A percentile compares a stretch with the other conserved stretches of the same genome.
Evolutionary conservation across 2,113 vertebrate species (phyloP).

Genomic region (Plecturocebus donacophilus): DNA sequence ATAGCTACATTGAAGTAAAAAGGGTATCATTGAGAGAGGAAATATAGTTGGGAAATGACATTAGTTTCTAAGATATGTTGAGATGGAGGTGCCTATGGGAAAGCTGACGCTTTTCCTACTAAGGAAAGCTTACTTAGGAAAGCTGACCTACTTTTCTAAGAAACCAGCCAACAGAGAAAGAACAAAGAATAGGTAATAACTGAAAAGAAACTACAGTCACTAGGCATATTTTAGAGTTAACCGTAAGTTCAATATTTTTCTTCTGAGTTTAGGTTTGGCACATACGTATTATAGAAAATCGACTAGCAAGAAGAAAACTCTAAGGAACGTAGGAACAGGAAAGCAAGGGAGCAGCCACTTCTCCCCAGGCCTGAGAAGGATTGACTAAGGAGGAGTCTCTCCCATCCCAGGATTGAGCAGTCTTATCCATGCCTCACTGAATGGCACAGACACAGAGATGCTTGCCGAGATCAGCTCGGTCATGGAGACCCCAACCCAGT

Average conservation of each 20-base stretch:
- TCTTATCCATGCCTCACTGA: background rate
- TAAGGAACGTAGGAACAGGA: background rate
- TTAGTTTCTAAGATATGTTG: background rate
- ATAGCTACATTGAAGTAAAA: background rate
- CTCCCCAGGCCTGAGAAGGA: background rate
- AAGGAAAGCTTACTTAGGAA: background rate
- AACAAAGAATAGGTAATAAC: background rate
- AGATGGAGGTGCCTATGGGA: background rate
- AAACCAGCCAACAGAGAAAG: background rate
- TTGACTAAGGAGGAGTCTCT: background rate
- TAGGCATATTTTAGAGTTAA: background rate
- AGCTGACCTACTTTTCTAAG: background rate
- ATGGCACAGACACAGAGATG: background rate
- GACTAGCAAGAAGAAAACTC: background rate
- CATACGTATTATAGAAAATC: background rate
- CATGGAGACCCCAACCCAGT: too few species aligned
- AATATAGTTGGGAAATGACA: background rate
- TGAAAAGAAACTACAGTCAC: background rate
- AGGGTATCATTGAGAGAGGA: background rate
- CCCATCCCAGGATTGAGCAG: background rate
- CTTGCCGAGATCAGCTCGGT: too few species aligned
- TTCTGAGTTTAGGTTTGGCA: background rate
- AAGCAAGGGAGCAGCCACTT: background rate
- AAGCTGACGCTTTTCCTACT: background rate
- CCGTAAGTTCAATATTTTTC: background rate